Conservation (phyloP, 2,113 vertebrate species). For the Neolamprologus sp. region DNA sequence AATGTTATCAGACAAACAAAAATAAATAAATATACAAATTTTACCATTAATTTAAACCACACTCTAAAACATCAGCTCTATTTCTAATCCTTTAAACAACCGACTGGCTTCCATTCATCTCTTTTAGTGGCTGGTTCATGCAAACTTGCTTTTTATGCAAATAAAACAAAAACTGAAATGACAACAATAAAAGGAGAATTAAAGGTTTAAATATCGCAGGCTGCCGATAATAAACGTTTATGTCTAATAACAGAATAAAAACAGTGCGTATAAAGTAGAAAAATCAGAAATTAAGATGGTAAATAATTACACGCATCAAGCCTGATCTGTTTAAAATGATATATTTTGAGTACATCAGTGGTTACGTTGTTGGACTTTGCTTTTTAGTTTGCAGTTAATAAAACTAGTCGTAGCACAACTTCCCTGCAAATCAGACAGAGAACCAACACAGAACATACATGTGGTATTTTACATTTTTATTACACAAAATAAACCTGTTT, state of each 20-base stretch:
- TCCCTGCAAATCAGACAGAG: not conserved
- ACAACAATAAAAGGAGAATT: not conserved
- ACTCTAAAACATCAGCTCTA: not conserved
- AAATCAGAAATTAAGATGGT: not conserved
- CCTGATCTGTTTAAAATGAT: not conserved
- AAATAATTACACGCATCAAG: not conserved
- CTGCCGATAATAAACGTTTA: not conserved
- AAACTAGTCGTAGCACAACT: rapidly evolving
- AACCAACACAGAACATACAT: not conserved
- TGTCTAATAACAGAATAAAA: not conserved
- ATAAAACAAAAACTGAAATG: not conserved
- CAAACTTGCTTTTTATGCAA: not conserved
- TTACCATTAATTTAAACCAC: not conserved
- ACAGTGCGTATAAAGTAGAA: rapidly evolving
- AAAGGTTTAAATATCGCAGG: not conserved
- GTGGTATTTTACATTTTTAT: not conserved
- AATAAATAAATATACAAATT: not conserved
- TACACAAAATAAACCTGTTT: not conserved
- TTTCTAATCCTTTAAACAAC: not conserved
- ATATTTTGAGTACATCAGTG: not conserved
- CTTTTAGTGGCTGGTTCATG: rapidly evolving
- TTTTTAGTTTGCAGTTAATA: not conserved
- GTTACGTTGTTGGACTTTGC: not conserved
- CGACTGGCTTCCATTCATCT: not conserved
- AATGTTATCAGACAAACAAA: not conserved